A percentile compares a stretch with the other conserved stretches of the same genome.
phyloP scores from a whole-genome alignment of 2,888 invertebrate species.

The Vanessa cardui region DNA sequence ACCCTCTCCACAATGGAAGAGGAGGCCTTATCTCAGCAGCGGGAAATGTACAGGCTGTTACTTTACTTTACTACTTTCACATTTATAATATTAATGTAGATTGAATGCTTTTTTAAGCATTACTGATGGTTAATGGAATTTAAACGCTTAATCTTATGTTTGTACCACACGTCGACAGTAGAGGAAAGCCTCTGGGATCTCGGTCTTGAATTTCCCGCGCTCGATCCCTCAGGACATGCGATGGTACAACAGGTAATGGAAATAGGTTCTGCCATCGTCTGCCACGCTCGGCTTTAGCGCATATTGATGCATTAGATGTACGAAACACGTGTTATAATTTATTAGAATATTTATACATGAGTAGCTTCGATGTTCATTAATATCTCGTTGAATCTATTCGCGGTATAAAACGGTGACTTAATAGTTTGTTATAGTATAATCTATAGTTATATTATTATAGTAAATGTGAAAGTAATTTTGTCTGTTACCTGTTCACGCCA shows the following conservation, averaged over 20 bases:
- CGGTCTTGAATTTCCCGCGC: conserved; percentile 53
- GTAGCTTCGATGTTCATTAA: neutral
- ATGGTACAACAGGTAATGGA: conserved; percentile 53
- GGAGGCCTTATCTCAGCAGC: too few species aligned
- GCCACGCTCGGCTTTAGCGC: conserved; percentile 21
- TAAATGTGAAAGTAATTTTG: too few species aligned
- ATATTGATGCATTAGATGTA: conserved; percentile 26
- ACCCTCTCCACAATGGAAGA: too few species aligned
- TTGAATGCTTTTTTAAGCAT: too few species aligned
- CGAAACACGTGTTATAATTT: conserved; percentile 4
- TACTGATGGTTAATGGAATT: neutral
- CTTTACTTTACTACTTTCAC: too few species aligned
- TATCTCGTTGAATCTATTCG: neutral
- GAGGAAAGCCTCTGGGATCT: conserved; percentile 44
- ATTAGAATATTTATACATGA: conserved; percentile 1
- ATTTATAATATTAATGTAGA: too few species aligned
- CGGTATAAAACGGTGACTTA: too few species aligned
- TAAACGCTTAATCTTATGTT: conserved; percentile 26
- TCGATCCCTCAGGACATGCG: conserved; percentile 44
- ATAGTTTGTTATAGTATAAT: neutral
- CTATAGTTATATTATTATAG: too few species aligned
- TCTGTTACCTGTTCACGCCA: too few species aligned
- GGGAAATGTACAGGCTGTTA: too few species aligned
- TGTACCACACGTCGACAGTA: conserved; percentile 34
- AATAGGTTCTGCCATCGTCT: conserved; percentile 36